Evolutionary conservation across 2,888 invertebrate species (phyloP).

Genomic region (Apodemia mormo): DNA sequence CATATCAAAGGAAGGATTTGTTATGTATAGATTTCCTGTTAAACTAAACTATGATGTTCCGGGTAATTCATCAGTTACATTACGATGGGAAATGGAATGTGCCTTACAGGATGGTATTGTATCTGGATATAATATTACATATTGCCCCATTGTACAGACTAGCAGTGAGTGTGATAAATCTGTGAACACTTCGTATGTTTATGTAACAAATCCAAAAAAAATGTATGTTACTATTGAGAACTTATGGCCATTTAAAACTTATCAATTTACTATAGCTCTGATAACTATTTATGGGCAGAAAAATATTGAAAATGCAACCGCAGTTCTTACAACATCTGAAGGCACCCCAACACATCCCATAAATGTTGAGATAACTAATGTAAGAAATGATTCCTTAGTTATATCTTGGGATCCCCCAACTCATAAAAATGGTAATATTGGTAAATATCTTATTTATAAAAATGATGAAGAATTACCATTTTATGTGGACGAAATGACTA

Average conservation of each 20-base stretch:
- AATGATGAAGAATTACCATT: slow-evolving; percentile 54
- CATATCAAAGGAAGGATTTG: slow-evolving; percentile 68
- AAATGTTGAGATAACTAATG: slow-evolving; percentile 80
- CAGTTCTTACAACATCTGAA: slow-evolving; percentile 85
- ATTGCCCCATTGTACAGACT: slow-evolving; percentile 84
- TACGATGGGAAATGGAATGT: slow-evolving; percentile 90
- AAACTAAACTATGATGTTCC: slow-evolving; percentile 59
- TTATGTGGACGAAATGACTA: slow-evolving; percentile 45
- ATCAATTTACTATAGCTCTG: slow-evolving; percentile 86
- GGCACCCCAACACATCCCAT: slow-evolving; percentile 83
- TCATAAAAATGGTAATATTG: slow-evolving; percentile 87
- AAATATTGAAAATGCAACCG: slow-evolving; percentile 77
- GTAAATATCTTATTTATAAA: slow-evolving; percentile 83
- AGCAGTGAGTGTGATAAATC: slow-evolving; percentile 80
- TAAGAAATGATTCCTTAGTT: slow-evolving; percentile 83
- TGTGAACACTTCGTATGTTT: slow-evolving; percentile 57
- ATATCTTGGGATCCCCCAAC: slow-evolving; percentile 87
- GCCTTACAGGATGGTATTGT: slow-evolving; percentile 85
- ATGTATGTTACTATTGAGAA: slow-evolving; percentile 81
- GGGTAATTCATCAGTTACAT: slow-evolving; percentile 64
- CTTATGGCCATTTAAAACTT: slow-evolving; percentile 88
- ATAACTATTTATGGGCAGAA: slow-evolving; percentile 67
- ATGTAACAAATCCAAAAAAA: slow-evolving; percentile 67
- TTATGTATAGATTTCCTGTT: slow-evolving; percentile 80
- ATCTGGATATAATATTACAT: slow-evolving; percentile 88